Evolutionary conservation across 2,113 vertebrate genomes (phyloP).

Genomic region (Chaetodon trifascialis): DNA sequence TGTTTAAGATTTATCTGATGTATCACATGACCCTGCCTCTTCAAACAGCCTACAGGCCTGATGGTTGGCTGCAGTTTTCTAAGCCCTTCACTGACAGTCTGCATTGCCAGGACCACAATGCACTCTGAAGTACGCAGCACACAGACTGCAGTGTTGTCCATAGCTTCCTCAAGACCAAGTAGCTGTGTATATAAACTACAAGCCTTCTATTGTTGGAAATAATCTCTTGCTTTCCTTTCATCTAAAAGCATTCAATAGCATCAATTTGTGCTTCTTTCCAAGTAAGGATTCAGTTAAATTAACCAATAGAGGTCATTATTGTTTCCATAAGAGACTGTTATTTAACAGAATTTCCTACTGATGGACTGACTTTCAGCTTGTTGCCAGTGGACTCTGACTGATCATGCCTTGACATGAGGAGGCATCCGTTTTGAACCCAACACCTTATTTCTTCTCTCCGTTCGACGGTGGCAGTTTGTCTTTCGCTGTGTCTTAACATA

Average conservation of each 20-base stretch:
- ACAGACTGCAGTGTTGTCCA: slow-evolving; percentile 43
- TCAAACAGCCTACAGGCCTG: slow-evolving; percentile 5
- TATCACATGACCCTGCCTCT: slow-evolving; percentile 26
- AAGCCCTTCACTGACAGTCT: slow-evolving; percentile 24
- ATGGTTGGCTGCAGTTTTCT: slow-evolving; percentile 26
- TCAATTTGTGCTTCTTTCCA: slow-evolving; percentile 23
- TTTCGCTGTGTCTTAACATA: slow-evolving; percentile 67
- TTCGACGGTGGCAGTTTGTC: slow-evolving; percentile 32
- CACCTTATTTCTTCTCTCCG: slow-evolving; percentile 12
- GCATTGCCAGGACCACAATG: slow-evolving; percentile 26
- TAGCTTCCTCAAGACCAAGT: slow-evolving; percentile 66
- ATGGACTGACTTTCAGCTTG: slow-evolving; percentile 32
- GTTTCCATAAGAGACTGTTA: slow-evolving; percentile 31
- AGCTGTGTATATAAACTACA: slow-evolving; percentile 66
- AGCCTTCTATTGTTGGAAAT: slow-evolving; percentile 53
- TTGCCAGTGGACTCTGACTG: slow-evolving; percentile 41
- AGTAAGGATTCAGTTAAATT: slow-evolving; percentile 44
- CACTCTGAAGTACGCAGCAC: slow-evolving; percentile 17
- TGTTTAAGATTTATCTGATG: slow-evolving; percentile 11
- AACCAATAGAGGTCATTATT: slow-evolving; percentile 32
- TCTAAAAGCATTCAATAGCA: slow-evolving; percentile 15
- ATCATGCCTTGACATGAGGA: slow-evolving; percentile 30
- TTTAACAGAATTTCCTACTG: slow-evolving; percentile 39
- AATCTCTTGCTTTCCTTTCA: slow-evolving; percentile 25
- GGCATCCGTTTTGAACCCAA: slow-evolving; percentile 4